Conservation (phyloP, 2,113 vertebrate genomes). For the Sceloporus undulatus region DNA sequence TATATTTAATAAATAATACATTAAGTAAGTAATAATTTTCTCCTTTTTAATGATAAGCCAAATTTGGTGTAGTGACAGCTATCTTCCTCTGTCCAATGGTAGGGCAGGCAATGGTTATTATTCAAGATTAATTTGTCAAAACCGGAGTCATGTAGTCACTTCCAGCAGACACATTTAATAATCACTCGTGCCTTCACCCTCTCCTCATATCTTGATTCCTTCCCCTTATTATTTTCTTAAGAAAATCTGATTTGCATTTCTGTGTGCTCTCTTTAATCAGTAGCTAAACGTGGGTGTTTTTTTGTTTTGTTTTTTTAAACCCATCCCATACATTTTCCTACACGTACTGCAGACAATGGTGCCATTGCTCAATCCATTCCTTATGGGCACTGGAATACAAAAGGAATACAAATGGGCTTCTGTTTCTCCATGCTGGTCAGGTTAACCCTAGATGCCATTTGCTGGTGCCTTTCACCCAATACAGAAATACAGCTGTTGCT, state of each 20-base stretch:
- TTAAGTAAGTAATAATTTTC: neutral
- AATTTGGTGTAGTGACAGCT: neutral
- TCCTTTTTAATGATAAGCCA: neutral
- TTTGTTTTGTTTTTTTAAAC: conserved; percentile 55
- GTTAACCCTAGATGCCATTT: conserved; percentile 67
- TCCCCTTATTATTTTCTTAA: conserved; percentile 31
- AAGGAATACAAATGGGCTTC: conserved; percentile 65
- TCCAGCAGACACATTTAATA: neutral
- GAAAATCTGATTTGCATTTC: conserved; percentile 37
- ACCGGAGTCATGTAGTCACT: neutral
- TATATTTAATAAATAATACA: neutral
- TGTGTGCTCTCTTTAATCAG: conserved; percentile 53
- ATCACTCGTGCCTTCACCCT: no score
- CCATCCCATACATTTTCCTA: conserved; percentile 44
- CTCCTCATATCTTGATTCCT: conserved; percentile 27
- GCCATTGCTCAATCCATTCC: conserved; percentile 64
- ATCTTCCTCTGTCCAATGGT: neutral
- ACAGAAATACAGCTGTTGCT: conserved; percentile 57
- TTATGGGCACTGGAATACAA: conserved; percentile 65
- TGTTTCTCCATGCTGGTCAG: conserved; percentile 62
- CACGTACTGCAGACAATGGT: conserved; percentile 73
- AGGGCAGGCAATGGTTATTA: neutral
- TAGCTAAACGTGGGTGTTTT: conserved; percentile 23
- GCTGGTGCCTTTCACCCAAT: conserved; percentile 69
- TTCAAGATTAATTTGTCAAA: conserved; percentile 20